Evolutionary conservation across 2,797 vertebrate species (phyloP), one percentile per base, ranked within the genome.

Genomic region (Pantherophis vulpinus): DNA sequence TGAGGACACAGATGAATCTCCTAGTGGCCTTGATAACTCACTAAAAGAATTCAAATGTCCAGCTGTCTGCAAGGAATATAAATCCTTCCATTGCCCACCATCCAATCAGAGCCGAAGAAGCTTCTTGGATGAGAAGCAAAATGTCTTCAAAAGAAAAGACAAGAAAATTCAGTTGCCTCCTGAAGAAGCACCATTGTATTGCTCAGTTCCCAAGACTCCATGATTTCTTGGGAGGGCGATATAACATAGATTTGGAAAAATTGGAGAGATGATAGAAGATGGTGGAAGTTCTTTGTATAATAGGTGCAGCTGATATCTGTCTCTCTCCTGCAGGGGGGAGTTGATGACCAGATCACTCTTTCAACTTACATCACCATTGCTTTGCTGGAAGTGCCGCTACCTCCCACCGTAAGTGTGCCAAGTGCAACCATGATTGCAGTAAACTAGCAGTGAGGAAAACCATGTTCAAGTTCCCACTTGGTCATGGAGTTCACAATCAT

Each of bases 321-420:
- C 10, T 32, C 42, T 29, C 4, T 58, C 60, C 90, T 93, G 27
- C 94, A 98, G 98, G 97, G 97, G n/a, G 97, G 97, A 74, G 96
- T 97, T n/a, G 94, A 97, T 0, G 94, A 98, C 0, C 97, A 97
- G 66, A 63, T 94, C 87, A 96, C 97, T 0, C 96, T 98, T 13
- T 96, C 97, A 0, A 96, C 97, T 86, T 98, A 98, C 25, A 93
- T 98, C 94, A 94, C 91, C 13, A 97, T 96, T 0, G 93, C 97
- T 2, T 86, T 98, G 79, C 95, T 98, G 95, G 97, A 98, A 96
- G 95, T 96, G 2, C 94, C 95, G 66, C 95, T 97, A 92, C 42
- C 97, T 10, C 54, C 93, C 94, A 95, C 95, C 0, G 97, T 98
- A 96, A 0, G 97, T 97, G 16, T 83, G 74, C 74, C 23, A 79